These are phyloP conservation scores for Neosalanx taihuensis DNA, from an alignment of 2,797 vertebrate species.

Conservation along the genomic window DNA sequence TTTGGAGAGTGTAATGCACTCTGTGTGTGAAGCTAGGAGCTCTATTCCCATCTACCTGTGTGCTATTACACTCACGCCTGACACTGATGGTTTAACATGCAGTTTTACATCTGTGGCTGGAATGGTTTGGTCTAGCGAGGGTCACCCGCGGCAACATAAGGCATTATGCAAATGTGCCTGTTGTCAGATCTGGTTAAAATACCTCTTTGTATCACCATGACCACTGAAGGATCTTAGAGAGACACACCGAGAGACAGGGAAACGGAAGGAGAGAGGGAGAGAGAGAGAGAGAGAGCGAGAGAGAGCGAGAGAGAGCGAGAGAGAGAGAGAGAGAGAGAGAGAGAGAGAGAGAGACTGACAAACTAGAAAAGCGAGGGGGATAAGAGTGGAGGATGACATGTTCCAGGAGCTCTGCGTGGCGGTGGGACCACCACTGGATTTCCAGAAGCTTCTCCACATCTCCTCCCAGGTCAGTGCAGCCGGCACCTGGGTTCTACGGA, in stretches of 20 bases:
- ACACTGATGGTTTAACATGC: background rate
- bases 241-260: conserved; percentile 16
- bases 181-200: conserved; percentile 48
- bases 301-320: conserved; percentile 13
- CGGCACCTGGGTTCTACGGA: background rate
- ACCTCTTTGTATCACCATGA: conserved; percentile 57
- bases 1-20: conserved; percentile 25
- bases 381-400: conserved; percentile 40
- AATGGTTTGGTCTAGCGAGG: conserved; percentile 23
- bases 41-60: background rate
- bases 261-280: background rate
- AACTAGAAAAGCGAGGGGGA: background rate
- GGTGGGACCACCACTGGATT: conserved; percentile 37
- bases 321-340: background rate
- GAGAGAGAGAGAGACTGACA: background rate
- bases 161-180: conserved; percentile 59
- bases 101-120: conserved; percentile 46
- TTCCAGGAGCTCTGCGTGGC: conserved; percentile 41
- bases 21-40: conserved; percentile 45
- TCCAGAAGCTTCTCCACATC: conserved; percentile 19
- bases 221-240: conserved; percentile 20
- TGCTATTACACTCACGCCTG: conserved; percentile 35
- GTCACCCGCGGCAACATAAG: conserved; percentile 48
- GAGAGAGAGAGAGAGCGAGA: background rate
- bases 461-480: conserved; percentile 47